Conservation (phyloP, 2,797 vertebrate species). For the Anolis apletophallus region DNA sequence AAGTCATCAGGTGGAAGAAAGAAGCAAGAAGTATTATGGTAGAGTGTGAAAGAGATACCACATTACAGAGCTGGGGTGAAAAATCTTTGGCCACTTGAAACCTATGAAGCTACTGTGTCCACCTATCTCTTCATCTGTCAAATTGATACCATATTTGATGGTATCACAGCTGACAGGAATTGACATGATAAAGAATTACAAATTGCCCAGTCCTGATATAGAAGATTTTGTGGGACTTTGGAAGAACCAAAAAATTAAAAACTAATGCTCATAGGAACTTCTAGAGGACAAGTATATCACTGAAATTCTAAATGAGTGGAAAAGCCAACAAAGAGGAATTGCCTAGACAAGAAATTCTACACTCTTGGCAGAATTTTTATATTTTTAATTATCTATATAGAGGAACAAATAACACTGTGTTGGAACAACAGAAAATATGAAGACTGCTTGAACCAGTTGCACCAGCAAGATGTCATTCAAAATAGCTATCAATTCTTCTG, state of each 20-base stretch:
- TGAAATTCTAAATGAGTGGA: neutral
- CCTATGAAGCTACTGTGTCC: neutral
- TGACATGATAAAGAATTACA: neutral
- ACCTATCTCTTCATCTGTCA: neutral
- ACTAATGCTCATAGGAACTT: neutral
- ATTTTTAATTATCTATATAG: neutral
- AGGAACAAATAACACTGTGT: neutral
- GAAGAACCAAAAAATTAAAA: neutral
- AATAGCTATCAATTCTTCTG: neutral
- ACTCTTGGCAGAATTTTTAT: neutral
- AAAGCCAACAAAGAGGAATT: neutral
- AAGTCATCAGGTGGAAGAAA: neutral
- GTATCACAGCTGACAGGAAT: neutral
- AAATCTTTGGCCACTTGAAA: neutral
- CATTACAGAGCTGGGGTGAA: neutral
- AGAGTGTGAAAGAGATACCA: neutral
- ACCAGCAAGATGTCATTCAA: neutral
- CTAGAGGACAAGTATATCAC: neutral
- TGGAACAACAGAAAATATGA: neutral
- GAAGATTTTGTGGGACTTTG: neutral
- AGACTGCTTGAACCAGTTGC: neutral
- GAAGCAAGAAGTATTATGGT: neutral
- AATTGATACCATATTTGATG: neutral
- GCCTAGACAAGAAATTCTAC: constrained; percentile 1
- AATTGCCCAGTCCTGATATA: neutral